Base-by-base conservation (phyloP, 1,140 invertebrate genomes). In the Heliconius congener region DNA sequence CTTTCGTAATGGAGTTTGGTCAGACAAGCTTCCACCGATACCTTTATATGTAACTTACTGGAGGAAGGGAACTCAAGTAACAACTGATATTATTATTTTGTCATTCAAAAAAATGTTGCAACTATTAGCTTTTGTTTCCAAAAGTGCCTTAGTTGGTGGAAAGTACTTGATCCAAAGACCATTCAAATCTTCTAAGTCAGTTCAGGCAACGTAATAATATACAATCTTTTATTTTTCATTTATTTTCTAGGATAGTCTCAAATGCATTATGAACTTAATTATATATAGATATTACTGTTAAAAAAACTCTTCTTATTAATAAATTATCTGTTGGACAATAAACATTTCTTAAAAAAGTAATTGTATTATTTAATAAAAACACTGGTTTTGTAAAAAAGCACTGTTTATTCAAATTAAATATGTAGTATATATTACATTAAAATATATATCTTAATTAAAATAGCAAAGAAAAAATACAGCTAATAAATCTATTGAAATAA, bases 381-480 rank as follows among this genome's bases (percentile, higher is more conserved):
- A 76, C 60, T 30, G n/a, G 39, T 13, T 73, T 73, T 74, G 42
- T 89, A 93, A 89, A 94, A 94, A 94, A 94, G 92, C 92, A 92
- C 88, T 91, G 88, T 93, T 94, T 94, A 94, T 93, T 94, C 90
- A 94, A 94, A 94, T 94, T 94, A 94, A 93, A 94, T 94, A 88
- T 86, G 84, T 87, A 92, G 87, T 90, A 93, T 94, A 94, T 94
- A 93, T 94, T 94, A 94, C 93, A 94, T 91, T 94, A 93, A 93
- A 94, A 93, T 93, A 94, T 92, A 93, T 93, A 90, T 91, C 90
- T 92, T 92, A 93, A 93, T 93, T 92, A 93, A 93, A 90, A 89
- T 94, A 91, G 92, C 91, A 91, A 92, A 92, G 42, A 91, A 94
- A 71, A 92, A 90, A 83, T 93, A 93, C 90, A 93, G 90, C 93